phyloP scores from a whole-genome alignment of 2,113 vertebrate species.

The Caracal caracal region DNA sequence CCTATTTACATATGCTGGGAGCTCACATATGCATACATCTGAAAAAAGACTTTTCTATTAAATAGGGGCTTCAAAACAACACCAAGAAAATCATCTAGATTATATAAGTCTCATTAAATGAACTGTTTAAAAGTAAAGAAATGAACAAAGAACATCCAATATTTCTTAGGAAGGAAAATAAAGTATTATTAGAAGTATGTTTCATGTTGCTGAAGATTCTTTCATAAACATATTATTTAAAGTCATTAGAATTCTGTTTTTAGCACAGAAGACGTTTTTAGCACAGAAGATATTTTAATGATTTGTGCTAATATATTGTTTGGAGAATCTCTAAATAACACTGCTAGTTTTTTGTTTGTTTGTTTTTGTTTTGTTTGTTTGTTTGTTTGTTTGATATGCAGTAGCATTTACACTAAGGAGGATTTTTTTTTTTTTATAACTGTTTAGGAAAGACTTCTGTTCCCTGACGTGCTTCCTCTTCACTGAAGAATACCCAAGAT shows the following conservation, averaged over 20 bases:
- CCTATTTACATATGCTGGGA: not conserved
- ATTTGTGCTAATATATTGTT: constrained; percentile 13
- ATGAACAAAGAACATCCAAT: not conserved
- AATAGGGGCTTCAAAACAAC: not conserved
- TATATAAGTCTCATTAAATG: not conserved
- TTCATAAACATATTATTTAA: not conserved
- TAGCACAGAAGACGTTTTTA: not conserved
- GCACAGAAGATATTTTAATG: not conserved
- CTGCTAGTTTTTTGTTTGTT: not conserved
- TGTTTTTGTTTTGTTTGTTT: too few relatives aligned
- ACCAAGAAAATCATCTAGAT: not conserved
- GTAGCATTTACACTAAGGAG: not conserved
- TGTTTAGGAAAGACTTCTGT: not conserved
- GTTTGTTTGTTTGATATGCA: not conserved
- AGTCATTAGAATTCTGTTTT: constrained; percentile 24
- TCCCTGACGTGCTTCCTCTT: not conserved
- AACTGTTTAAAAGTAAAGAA: not conserved
- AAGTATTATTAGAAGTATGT: not conserved
- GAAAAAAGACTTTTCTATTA: not conserved
- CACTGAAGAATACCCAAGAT: not conserved
- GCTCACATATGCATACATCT: not conserved
- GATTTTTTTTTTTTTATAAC: not conserved
- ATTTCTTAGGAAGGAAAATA: not conserved
- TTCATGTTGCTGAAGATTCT: not conserved
- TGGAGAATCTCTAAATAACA: not conserved